Conservation (phyloP, 2,797 vertebrate genomes). For the Geotrypetes seraphini region DNA sequence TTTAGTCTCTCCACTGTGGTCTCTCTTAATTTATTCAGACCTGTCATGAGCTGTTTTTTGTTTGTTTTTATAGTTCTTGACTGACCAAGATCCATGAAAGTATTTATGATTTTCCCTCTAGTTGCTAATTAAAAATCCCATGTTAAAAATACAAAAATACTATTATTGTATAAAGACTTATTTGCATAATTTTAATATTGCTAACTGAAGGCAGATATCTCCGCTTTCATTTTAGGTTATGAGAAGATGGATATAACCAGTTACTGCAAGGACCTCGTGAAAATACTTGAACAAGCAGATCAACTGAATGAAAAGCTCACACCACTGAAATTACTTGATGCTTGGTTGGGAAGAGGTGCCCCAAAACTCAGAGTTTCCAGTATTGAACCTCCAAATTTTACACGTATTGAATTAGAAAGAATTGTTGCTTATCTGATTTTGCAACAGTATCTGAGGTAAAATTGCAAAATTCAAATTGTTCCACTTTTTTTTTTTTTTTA, state of each 20-base stretch:
- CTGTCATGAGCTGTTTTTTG: too few species aligned
- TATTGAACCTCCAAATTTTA: slow-evolving; percentile 49
- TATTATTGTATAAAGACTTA: too few species aligned
- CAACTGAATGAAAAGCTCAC: slow-evolving; percentile 79
- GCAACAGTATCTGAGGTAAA: slow-evolving; percentile 80
- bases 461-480: too few species aligned
- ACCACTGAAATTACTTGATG: slow-evolving; percentile 80
- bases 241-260: slow-evolving; percentile 57
- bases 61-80: too few species aligned
- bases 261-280: slow-evolving; percentile 70
- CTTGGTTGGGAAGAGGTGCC: slow-evolving; percentile 81
- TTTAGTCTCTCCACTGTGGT: too few species aligned
- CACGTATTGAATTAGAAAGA: slow-evolving; percentile 68
- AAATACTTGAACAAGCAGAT: slow-evolving; percentile 70
- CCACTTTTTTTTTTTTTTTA: too few species aligned
- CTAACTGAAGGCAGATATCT: not conserved
- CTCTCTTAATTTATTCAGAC: too few species aligned
- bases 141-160: too few species aligned
- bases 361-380: slow-evolving; percentile 70
- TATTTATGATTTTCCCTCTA: too few species aligned
- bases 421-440: slow-evolving; percentile 72
- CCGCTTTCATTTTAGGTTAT: slow-evolving; percentile 38
- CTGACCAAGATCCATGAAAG: too few species aligned
- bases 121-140: too few species aligned
- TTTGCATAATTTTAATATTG: too few species aligned